Percentiles rank a stretch among this genome's conserved stretches.
phyloP scores from a whole-genome alignment of 1,140 invertebrate genomes.

The Lepidurus couesii region DNA sequence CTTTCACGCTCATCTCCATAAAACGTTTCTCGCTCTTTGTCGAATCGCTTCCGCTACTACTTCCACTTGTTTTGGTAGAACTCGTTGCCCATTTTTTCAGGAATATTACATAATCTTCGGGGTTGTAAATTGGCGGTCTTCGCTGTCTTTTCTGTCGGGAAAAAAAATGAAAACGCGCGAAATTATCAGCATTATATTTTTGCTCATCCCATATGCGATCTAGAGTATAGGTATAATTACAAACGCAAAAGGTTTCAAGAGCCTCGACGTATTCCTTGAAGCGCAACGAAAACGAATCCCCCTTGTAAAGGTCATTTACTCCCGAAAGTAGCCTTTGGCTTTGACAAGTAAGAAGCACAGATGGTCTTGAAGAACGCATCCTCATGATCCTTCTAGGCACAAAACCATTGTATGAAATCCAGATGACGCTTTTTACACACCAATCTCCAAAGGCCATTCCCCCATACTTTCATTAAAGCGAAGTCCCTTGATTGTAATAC shows the following conservation, averaged over 20 bases:
- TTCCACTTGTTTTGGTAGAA: conserved; percentile 25
- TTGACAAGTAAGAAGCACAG: conserved; percentile 14
- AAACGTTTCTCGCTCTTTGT: conserved; percentile 21
- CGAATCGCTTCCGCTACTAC: conserved; percentile 15
- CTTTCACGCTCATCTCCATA: conserved; percentile 21
- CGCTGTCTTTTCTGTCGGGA: conserved; percentile 24
- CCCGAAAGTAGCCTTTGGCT: not conserved
- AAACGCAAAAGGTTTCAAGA: not conserved
- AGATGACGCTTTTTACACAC: not conserved
- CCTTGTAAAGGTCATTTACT: conserved; percentile 11
- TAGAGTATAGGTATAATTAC: not conserved
- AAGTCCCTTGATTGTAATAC: not conserved
- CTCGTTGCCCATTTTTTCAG: conserved; percentile 22
- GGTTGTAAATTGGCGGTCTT: conserved; percentile 29
- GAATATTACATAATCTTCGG: conserved; percentile 31
- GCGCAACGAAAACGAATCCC: not conserved
- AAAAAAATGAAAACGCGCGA: not conserved
- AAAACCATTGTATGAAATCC: not conserved
- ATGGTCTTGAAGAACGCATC: conserved; percentile 11
- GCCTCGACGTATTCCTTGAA: not conserved
- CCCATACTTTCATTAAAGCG: not conserved
- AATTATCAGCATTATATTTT: not conserved
- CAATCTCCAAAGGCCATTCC: not conserved
- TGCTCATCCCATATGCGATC: not conserved
- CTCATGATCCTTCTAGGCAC: conserved; percentile 1